Percentiles rank a stretch among this genome's conserved stretches.
These are phyloP conservation scores for Tonatia bakeri DNA, from an alignment of 2,113 vertebrate genomes.

Conservation along the genomic window DNA sequence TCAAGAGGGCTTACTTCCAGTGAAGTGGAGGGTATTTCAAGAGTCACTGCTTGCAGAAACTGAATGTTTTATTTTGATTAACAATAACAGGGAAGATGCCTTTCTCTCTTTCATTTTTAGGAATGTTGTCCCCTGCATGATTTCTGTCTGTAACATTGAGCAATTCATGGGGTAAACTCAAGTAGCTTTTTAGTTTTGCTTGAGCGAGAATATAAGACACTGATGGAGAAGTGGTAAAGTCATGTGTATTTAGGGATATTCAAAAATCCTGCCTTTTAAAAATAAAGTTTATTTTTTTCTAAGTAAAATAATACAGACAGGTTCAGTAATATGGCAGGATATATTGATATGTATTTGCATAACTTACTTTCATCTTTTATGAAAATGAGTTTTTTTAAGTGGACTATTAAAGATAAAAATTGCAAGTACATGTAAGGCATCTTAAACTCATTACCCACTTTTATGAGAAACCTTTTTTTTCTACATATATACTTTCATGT, in stretches of 20 bases:
- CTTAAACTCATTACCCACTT: neutral
- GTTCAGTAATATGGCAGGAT: neutral
- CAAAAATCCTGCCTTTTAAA: neutral
- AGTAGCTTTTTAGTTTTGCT: neutral
- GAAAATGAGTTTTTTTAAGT: neutral
- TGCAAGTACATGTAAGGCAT: neutral
- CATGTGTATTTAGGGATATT: neutral
- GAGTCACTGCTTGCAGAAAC: neutral
- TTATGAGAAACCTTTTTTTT: neutral
- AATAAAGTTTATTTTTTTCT: neutral
- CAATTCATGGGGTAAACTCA: neutral
- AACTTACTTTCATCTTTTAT: neutral
- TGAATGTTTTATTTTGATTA: conserved; percentile 44
- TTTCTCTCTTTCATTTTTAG: conserved; percentile 45
- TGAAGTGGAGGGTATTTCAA: neutral
- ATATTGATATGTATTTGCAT: neutral
- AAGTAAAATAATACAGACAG: neutral
- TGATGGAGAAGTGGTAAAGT: neutral
- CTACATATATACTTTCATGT: neutral
- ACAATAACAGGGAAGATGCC: neutral
- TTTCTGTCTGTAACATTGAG: neutral
- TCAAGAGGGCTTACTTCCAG: neutral
- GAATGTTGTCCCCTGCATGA: conserved; percentile 28
- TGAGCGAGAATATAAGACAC: neutral
- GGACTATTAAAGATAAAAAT: neutral